phyloP scores from a whole-genome alignment of 2,797 vertebrate genomes.

The Fratercula arctica region DNA sequence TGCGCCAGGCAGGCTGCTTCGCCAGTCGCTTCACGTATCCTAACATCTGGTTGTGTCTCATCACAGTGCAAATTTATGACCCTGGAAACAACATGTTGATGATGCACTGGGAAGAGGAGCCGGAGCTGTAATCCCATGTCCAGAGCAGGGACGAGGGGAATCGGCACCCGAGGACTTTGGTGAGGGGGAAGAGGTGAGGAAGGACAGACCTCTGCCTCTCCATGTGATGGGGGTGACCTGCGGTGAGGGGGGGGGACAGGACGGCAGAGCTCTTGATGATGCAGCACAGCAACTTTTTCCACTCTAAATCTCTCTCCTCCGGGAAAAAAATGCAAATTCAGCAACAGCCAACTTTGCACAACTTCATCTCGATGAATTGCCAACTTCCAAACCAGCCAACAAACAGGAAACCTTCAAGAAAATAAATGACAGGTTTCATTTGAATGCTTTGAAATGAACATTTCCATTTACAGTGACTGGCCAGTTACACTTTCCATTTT shows the following conservation, averaged over 20 bases:
- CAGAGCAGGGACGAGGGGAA: neutral
- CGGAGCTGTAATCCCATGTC: slow-evolving; percentile 53
- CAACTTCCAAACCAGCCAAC: slow-evolving; percentile 18
- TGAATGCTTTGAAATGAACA: neutral
- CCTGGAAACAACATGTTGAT: slow-evolving; percentile 75
- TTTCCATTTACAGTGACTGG: neutral
- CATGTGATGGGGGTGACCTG: neutral
- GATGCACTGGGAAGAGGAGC: slow-evolving; percentile 62
- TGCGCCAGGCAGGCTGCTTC: slow-evolving; percentile 50
- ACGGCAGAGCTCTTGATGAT: neutral
- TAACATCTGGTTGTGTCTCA: slow-evolving; percentile 80
- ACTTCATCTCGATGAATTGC: neutral
- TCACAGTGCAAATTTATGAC: slow-evolving; percentile 80
- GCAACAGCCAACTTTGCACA: slow-evolving; percentile 32
- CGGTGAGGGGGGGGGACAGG: neutral
- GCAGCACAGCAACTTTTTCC: neutral
- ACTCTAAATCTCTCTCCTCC: neutral
- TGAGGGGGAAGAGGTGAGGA: neutral
- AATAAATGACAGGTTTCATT: slow-evolving; percentile 24
- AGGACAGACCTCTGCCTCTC: neutral
- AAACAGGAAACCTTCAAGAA: neutral
- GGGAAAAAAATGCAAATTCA: slow-evolving; percentile 14
- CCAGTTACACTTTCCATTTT: slow-evolving; percentile 3
- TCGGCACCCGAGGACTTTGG: neutral
- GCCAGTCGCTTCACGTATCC: slow-evolving; percentile 69